Conservation (phyloP, 2,797 vertebrate genomes). For the Selene dorsalis region DNA sequence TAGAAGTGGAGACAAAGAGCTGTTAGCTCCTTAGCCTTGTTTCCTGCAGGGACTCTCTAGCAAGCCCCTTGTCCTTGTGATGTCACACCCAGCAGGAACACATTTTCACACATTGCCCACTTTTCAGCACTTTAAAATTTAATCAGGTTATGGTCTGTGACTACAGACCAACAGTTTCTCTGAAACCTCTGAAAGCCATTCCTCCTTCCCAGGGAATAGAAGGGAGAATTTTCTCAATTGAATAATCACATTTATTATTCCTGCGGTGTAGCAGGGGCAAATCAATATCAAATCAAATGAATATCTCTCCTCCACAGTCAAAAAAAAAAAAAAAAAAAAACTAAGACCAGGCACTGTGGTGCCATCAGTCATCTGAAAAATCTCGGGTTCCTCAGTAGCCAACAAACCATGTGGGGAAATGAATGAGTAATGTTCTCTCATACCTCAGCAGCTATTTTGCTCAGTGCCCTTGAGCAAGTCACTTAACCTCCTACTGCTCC, state of each 20-base stretch:
- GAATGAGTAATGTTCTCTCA: constrained; percentile 67
- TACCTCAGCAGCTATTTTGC: constrained; percentile 61
- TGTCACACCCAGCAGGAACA: constrained; percentile 49
- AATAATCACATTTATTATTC: constrained; percentile 71
- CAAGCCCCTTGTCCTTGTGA: constrained; percentile 56
- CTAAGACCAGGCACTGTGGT: constrained; percentile 23
- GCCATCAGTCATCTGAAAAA: constrained; percentile 74
- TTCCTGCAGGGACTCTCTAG: constrained; percentile 46
- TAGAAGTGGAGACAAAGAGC: constrained; percentile 59
- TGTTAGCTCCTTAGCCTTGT: constrained; percentile 36
- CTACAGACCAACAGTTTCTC: constrained; percentile 42
- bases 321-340: constrained; percentile 33
- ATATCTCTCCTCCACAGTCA: constrained; percentile 50
- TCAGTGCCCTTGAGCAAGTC: constrained; percentile 78
- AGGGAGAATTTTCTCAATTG: constrained; percentile 54
- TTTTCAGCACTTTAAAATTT: constrained; percentile 60
- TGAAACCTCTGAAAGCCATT: constrained; percentile 43
- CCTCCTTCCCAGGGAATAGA: constrained; percentile 38
- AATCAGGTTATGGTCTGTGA: constrained; percentile 54
- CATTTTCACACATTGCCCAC: constrained; percentile 44
- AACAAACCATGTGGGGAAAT: constrained; percentile 68
- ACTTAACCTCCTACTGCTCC: constrained; percentile 72
- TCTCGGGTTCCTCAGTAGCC: constrained; percentile 55
- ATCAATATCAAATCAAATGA: constrained; percentile 77
- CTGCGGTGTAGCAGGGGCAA: constrained; percentile 42